Evolutionary conservation across 2,888 invertebrate species (phyloP).

Genomic region (Lithophane leautieri): DNA sequence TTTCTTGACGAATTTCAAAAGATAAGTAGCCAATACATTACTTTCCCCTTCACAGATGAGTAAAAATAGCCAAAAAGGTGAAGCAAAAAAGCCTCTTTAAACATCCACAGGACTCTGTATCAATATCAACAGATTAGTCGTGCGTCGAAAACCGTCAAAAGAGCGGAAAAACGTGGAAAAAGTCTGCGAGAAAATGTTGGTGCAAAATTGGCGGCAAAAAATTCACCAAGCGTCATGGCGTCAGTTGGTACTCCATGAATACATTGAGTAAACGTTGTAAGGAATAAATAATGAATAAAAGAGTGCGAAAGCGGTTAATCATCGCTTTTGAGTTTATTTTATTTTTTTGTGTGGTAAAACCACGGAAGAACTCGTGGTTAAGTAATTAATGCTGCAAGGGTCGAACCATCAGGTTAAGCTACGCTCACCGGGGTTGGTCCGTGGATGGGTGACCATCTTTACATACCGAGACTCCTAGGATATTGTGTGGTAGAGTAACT

Average conservation of each 20-base stretch:
- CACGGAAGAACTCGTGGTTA: too few relatives aligned
- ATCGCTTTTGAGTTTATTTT: conserved; percentile 81
- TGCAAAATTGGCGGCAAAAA: conserved; percentile 67
- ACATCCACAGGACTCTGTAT: conserved; percentile 70
- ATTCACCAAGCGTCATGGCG: conserved; percentile 38
- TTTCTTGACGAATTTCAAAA: conserved; percentile 1
- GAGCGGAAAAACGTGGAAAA: conserved; percentile 76
- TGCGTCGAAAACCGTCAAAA: conserved; percentile 78
- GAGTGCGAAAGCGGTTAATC: conserved; percentile 80
- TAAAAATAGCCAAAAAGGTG: conserved; percentile 59
- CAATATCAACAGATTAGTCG: conserved; percentile 87
- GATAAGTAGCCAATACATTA: conserved; percentile 52
- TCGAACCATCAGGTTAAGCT: too few relatives aligned
- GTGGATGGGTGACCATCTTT: too few relatives aligned
- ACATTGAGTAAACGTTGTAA: conserved; percentile 82
- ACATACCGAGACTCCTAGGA: too few relatives aligned
- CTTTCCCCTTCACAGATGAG: conserved; percentile 12
- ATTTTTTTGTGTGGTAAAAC: conserved; percentile 44
- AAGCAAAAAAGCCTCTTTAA: conserved; percentile 58
- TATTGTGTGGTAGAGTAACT: background rate
- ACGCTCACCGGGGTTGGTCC: too few relatives aligned
- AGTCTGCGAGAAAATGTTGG: conserved; percentile 67
- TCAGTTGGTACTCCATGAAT: conserved; percentile 78
- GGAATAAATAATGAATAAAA: conserved; percentile 87
- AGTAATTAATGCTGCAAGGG: too few relatives aligned